Base-by-base conservation (phyloP, 2,888 invertebrate genomes). In the Metellina segmentata region DNA sequence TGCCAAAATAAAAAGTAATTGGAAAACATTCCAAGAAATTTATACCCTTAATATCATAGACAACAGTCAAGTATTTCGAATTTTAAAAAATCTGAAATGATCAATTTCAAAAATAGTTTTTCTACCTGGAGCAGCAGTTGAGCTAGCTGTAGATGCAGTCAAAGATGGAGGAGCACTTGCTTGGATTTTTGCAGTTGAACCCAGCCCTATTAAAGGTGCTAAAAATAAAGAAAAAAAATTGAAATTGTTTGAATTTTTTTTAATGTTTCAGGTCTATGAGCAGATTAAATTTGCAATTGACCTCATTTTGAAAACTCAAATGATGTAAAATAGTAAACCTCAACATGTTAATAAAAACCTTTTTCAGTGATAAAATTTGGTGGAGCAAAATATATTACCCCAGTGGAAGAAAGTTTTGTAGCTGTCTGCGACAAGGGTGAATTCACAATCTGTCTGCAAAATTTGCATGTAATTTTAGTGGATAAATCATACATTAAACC, bases 41-140 rank as follows among this genome's bases (percentile, higher is more conserved):
- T n/a, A 72, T 72, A n/a, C 7, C 16, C 0, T 72, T n/a, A 16
- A 72, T 72, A 72, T n/a, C 9, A 6, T 4, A 72, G 9, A n/a
- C 19, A 16, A n/a, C 4, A 4, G 8, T 16, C 8, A 49, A 49
- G 11, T 20, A 48, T 48, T 16, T 77, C 6, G 1, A n/a, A 49
- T 0, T 2, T 2, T 19, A 77, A 6, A 19, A 48, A 77, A 11
- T 11, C 77, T 77, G 1, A 53, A 51, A 52, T n/a, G 8, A 19
- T 53, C 52, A 53, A 9, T 20, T 61, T 53, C 19, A 6, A 53
- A 53, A 19, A 61, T 7, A 20, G 69, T 34, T n/a, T 51, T 51
- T 0, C 52, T 85, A 90, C 90, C 81, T 70, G 90, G 85, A 75
- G 75, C 70, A 77, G 52, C 89, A 53, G 89, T 48, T 49, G 88